These are phyloP conservation scores for Rhynchophorus ferrugineus DNA, from an alignment of 1,140 invertebrate genomes.

Conservation along the genomic window DNA sequence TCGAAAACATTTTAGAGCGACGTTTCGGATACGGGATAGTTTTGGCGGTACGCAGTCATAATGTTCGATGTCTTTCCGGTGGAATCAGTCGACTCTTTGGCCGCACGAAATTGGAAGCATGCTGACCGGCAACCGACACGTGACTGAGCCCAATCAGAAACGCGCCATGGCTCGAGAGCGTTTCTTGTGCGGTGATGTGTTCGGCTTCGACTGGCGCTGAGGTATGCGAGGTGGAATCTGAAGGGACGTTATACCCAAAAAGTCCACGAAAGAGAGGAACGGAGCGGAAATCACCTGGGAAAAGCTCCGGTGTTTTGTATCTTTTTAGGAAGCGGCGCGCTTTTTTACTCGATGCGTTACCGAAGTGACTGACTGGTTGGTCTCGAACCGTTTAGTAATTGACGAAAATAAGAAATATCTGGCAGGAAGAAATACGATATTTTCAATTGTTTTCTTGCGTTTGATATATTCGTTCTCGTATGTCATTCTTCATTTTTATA, in stretches of 20 bases:
- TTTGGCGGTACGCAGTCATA: neutral
- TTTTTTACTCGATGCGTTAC: neutral
- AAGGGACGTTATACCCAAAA: neutral
- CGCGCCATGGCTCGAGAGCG: neutral
- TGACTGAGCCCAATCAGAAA: neutral
- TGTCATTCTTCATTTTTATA: too few relatives aligned
- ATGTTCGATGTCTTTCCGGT: neutral
- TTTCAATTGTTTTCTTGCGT: too few relatives aligned
- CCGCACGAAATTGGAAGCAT: too few relatives aligned
- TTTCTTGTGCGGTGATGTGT: neutral
- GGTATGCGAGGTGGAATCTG: neutral
- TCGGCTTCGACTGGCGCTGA: neutral
- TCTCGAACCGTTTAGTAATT: too few relatives aligned
- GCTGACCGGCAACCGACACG: neutral
- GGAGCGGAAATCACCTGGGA: neutral
- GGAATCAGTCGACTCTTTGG: too few relatives aligned
- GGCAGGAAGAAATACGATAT: neutral
- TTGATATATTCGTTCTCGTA: too few relatives aligned
- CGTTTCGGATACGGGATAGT: conserved; percentile 3
- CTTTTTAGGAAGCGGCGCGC: neutral
- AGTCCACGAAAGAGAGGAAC: neutral
- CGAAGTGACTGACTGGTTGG: too few relatives aligned
- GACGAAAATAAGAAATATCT: neutral
- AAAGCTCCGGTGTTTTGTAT: neutral
- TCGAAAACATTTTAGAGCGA: conserved; percentile 6